Conservation (phyloP, 2,888 invertebrate genomes). For the Ennomos erosarius region DNA sequence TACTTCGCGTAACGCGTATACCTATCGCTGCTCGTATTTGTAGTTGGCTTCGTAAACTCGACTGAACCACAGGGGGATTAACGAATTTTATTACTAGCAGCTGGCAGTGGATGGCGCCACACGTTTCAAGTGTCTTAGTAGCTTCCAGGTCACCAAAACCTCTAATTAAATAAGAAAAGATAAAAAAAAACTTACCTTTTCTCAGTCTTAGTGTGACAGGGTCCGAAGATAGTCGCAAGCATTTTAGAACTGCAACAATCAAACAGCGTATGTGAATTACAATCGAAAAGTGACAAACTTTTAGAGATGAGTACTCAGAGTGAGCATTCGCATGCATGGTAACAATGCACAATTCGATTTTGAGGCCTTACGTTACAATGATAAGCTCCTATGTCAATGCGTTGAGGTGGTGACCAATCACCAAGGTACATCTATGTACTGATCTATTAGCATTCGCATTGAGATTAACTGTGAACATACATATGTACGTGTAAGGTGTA, state of each 20-base stretch:
- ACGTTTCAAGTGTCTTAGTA: constrained; percentile 50
- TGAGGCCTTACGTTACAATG: too few relatives aligned
- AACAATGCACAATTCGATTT: constrained; percentile 35
- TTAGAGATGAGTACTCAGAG: too few relatives aligned
- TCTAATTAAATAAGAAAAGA: constrained; percentile 11
- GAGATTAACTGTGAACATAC: too few relatives aligned
- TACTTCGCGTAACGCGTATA: constrained; percentile 61
- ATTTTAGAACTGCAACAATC: constrained; percentile 94
- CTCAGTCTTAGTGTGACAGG: constrained; percentile 95
- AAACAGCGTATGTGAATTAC: constrained; percentile 37
- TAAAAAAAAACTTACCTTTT: constrained; percentile 88
- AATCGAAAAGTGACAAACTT: constrained; percentile 36
- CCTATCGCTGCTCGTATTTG: constrained; percentile 61
- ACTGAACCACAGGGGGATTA: constrained; percentile 66
- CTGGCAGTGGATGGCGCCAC: constrained; percentile 42
- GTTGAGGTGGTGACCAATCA: too few relatives aligned
- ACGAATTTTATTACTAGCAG: constrained; percentile 68
- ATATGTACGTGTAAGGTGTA: too few relatives aligned
- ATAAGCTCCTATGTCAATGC: too few relatives aligned
- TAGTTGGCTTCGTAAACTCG: constrained; percentile 62
- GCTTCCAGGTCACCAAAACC: constrained; percentile 35
- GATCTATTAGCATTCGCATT: too few relatives aligned
- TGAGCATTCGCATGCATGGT: too few relatives aligned
- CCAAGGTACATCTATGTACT: too few relatives aligned
- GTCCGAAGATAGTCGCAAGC: constrained; percentile 95